Base-by-base conservation (phyloP, 1,140 invertebrate species). In the Cherax quadricarinatus region DNA sequence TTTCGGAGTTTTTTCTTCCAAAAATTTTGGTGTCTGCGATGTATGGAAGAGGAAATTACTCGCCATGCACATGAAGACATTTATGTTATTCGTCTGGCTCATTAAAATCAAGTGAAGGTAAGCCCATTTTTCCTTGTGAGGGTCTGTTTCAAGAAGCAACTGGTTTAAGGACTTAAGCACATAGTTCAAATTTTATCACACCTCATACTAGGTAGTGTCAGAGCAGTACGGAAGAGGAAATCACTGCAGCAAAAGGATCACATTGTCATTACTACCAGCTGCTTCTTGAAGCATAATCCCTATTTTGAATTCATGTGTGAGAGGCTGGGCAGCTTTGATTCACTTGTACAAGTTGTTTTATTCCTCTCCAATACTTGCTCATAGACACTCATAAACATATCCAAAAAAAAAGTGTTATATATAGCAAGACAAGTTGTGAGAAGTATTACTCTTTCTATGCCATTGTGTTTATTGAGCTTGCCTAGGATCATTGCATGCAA, bases 81-180 rank as follows among this genome's bases (percentile, higher is more conserved):
- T 86, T 87, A 81, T 81, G 78, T 85, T 78, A 73, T 49, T 86
- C 89, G 75, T 49, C 89, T 86, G 82, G 89, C 78, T 91, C 90
- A 82, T 30, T 92, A 86, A 81, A 87, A 75, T 84, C 81, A 92
- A 80, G 73, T 60, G 16, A 92, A 92, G 91, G 91, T 92, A 92
- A 92, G 91, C 91, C 53, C 60, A 92, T 82, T 88, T 78, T 92
- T 83, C 81, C 86, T 88, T 92, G 79, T 88, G 91, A 88, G 86
- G 91, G 91, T 92, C 91, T 92, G 91, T 92, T 92, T 92, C 91
- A 92, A 92, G 91, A 92, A 92, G 91, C 91, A 88, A 84, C 66
- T 86, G 83, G 84, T 86, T 80, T 91, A 49, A 51, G 49, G 51
- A 41, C 21, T 57, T 57, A 14, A 57, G 14, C 53, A 57, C 70